These are phyloP conservation scores for Sander lucioperca DNA, from an alignment of 2,113 vertebrate species.

Conservation along the genomic window DNA sequence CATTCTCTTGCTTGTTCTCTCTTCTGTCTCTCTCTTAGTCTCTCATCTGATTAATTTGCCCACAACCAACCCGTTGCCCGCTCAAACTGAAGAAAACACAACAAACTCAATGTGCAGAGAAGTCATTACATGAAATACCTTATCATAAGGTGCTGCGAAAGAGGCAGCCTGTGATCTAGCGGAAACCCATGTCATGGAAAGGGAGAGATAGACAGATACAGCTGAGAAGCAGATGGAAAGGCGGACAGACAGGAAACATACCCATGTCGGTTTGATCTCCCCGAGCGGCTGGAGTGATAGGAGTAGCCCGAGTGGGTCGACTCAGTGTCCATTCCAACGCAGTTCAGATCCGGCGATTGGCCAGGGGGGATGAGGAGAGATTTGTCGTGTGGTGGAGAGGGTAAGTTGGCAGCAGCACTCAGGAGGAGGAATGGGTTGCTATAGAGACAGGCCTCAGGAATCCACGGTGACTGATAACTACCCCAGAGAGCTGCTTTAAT, in stretches of 20 bases:
- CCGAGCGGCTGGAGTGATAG: conserved; percentile 93
- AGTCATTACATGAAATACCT: neutral
- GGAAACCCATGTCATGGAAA: neutral
- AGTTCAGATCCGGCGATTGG: conserved; percentile 51
- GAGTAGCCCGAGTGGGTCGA: conserved; percentile 95
- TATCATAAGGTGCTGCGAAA: neutral
- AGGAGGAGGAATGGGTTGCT: conserved; percentile 66
- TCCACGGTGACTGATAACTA: conserved; percentile 60
- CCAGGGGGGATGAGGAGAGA: conserved; percentile 49
- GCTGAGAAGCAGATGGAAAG: conserved; percentile 16
- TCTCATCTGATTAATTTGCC: conserved; percentile 32
- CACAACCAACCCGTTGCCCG: conserved; percentile 4
- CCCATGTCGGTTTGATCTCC: conserved; percentile 92
- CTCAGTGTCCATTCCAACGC: conserved; percentile 92
- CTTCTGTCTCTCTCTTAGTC: neutral
- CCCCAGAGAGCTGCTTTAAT: conserved; percentile 57
- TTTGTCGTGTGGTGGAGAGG: conserved; percentile 43
- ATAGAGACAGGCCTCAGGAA: conserved; percentile 70
- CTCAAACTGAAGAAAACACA: conserved; percentile 24
- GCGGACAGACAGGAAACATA: conserved; percentile 75
- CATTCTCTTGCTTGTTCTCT: conserved; percentile 31
- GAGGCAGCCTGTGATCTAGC: conserved; percentile 7
- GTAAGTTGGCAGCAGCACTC: conserved; percentile 44
- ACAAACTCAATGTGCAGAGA: neutral
- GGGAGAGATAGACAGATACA: neutral